Conservation (phyloP, 2,888 invertebrate genomes). For the Embidobia sp. region DNA sequence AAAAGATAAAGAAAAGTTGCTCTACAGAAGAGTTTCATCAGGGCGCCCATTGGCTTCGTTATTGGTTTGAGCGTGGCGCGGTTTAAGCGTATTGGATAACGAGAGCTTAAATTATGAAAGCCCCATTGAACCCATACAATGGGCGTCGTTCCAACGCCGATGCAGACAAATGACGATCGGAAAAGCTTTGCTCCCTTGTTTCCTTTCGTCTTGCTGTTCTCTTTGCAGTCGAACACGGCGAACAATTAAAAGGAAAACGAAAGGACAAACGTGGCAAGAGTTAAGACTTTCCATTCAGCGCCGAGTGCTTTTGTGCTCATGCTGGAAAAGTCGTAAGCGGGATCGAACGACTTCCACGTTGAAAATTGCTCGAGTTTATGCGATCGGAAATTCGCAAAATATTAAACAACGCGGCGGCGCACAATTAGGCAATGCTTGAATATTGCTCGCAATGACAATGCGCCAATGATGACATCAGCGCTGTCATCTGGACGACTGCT, state of each 20-base stretch:
- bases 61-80: slow-evolving; percentile 68
- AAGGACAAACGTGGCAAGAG: slow-evolving; percentile 58
- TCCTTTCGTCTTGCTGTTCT: slow-evolving; percentile 56
- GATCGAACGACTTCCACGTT: not conserved
- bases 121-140: slow-evolving; percentile 69
- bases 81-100: slow-evolving; percentile 71
- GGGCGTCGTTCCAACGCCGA: slow-evolving; percentile 61
- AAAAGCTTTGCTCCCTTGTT: slow-evolving; percentile 60
- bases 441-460: slow-evolving; percentile 7
- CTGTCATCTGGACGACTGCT: slow-evolving; percentile 21
- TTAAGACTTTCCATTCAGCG: slow-evolving; percentile 47
- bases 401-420: too few relatives aligned
- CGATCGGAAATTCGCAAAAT: too few relatives aligned
- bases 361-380: too few relatives aligned
- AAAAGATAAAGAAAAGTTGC: slow-evolving; percentile 55
- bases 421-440: slow-evolving; percentile 12
- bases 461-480: slow-evolving; percentile 16
- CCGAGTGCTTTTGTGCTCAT: slow-evolving; percentile 5
- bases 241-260: slow-evolving; percentile 64
- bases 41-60: slow-evolving; percentile 69
- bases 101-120: slow-evolving; percentile 71
- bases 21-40: slow-evolving; percentile 46
- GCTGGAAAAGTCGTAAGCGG: not conserved
- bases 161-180: slow-evolving; percentile 65
- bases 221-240: slow-evolving; percentile 62